Percentiles rank a stretch among this genome's conserved stretches.
Evolutionary conservation across 2,888 invertebrate genomes (phyloP).

Genomic region (Crematogaster levior): DNA sequence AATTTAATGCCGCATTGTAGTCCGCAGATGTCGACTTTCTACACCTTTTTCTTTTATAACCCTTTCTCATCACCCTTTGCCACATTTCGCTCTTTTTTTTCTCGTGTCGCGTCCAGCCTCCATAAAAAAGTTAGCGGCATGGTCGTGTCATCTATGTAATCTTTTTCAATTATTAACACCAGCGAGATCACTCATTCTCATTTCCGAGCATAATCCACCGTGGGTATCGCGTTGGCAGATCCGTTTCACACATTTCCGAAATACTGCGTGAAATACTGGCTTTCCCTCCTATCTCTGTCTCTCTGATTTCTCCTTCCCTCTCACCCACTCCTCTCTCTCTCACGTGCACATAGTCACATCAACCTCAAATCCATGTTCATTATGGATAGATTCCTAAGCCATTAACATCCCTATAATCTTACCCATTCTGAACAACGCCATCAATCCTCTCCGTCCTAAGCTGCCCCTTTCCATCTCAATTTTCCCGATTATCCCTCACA

Average conservation of each 20-base stretch:
- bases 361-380: conserved; percentile 34
- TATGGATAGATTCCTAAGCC: conserved; percentile 37
- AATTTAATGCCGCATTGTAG: conserved; percentile 30
- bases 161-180: conserved; percentile 12
- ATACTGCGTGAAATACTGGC: not conserved
- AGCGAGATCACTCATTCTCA: not conserved
- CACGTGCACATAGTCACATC: not conserved
- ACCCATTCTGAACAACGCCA: conserved; percentile 13
- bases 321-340: not conserved
- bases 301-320: not conserved
- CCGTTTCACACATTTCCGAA: conserved; percentile 18
- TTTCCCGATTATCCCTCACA: conserved; percentile 21
- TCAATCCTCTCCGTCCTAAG: conserved; percentile 31
- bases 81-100: not conserved
- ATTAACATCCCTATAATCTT: conserved; percentile 49
- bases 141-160: not conserved
- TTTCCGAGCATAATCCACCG: conserved; percentile 3
- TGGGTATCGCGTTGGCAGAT: not conserved
- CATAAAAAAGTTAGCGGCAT: conserved; percentile 28
- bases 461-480: conserved; percentile 19
- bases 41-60: not conserved
- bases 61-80: not conserved
- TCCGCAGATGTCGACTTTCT: conserved; percentile 17
- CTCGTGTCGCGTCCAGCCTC: too few species aligned
- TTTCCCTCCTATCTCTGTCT: conserved; percentile 8